Evolutionary conservation across 1,140 invertebrate species (phyloP), one percentile per base, ranked within the genome.

Genomic region (Pogonomyrmex californicus): DNA sequence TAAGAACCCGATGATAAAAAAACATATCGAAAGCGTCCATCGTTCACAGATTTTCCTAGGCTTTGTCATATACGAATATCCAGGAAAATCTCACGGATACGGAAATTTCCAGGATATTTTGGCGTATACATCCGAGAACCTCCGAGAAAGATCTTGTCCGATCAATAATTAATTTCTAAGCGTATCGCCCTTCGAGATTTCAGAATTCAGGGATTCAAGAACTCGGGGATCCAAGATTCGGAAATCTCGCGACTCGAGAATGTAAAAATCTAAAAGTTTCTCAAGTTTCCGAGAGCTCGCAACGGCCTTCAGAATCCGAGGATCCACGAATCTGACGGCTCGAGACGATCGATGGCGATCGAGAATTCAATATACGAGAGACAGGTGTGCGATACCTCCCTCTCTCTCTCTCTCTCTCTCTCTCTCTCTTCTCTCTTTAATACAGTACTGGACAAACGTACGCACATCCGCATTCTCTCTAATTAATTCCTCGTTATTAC

Each of bases 401-500:
- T 30, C 14, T 60, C 2, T 54, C 10, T 81, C 6, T 44, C 47
- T 10, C 33, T 38, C 73, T 62, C 60, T 62, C 10, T 65, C 63
- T 62, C 33, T 12, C 9, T n/a, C 23, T 65, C 6, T 66, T 49
- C 14, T 68, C 41, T 73, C 68, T 60, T 86, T 6, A 78, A 49
- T 17, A 36, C 36, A 5, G 12, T 41, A 51, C 36, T 51, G 44
- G 12, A 49, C 30, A 23, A 66, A 78, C 60, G 30, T 38, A 79
- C 60, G 76, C 62, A 54, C 60, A 49, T 51, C n/a, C 66, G 77
- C 60, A 49, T 63, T 17, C 62, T 33, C 62, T 33, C 77, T 66
- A 79, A 79, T 51, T 79, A 79, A 66, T 68, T 79, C 62, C 47
- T 79, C 62, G 17, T 79, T 79, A 79, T 79, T 68, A 79, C 47